Base-by-base conservation (phyloP, 1,140 invertebrate species). In the Calosoma granatense region DNA sequence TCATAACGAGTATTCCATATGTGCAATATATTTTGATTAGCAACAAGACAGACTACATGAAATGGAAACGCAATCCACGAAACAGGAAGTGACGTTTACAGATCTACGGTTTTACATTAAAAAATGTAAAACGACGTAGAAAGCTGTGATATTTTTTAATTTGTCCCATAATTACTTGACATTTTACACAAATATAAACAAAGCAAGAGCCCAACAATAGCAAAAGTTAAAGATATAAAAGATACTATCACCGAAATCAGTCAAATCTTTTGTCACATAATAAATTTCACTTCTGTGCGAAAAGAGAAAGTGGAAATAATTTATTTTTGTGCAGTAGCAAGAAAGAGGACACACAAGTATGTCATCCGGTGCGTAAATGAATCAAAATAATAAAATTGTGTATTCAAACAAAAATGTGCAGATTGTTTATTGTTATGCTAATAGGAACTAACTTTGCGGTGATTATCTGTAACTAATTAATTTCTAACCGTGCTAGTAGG, bases 111-210 rank as follows among this genome's bases (percentile, higher is more conserved):
- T 36, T 47, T 12, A 47, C 41, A 12, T 47, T 36, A 36, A 36
- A 36, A 6, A 36, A 36, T 9, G 26, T 36, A 36, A 36, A 36
- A n/a, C n/a, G n/a, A 30, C 3, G 15, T 47, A 47, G 41, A 47
- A 47, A 47, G 41, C 17, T 12, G 41, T n/a, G 17, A 11, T 11
- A 12, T 47, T 47, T 12, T 47, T 12, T 17, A 17, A 47, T 17
- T 47, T 47, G 41, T 47, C 17, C 17, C 14, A 30, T 47, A 47
- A 47, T 47, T 47, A 47, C 17, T 47, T 47, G 3, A 47, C 41
- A 47, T 17, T 47, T 47, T 9, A 6, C n/a, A 36, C n/a, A 9
- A n/a, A 9, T 36, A 36, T n/a, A 36, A n/a, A n/a, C 6, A 36
- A 36, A 36, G 6, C n/a, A 36, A 36, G 26, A 36, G 6, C 6